phyloP scores from a whole-genome alignment of 1,140 invertebrate genomes.

The Atta texana region DNA sequence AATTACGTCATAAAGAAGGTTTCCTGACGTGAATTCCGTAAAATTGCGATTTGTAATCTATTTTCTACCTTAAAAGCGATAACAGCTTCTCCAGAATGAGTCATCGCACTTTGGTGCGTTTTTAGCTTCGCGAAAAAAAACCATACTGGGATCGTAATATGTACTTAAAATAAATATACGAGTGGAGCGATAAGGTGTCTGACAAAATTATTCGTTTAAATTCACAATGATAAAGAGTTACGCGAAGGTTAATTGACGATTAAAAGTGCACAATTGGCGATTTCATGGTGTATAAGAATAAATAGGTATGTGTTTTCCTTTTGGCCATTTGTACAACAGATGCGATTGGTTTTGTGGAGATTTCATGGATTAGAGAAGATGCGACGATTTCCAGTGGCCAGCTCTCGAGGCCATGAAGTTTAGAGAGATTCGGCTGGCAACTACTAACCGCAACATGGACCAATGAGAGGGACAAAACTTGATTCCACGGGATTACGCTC shows the following conservation, averaged over 20 bases:
- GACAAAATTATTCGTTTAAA: not conserved
- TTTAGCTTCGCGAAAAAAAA: constrained; percentile 11
- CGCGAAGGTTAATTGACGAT: not conserved
- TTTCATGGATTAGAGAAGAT: constrained; percentile 2
- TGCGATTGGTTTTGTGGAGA: constrained; percentile 4
- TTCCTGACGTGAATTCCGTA: not conserved
- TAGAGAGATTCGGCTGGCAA: constrained; percentile 11
- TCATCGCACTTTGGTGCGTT: constrained; percentile 13
- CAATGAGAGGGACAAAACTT: constrained; percentile 53
- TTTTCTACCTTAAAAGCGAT: constrained; percentile 17
- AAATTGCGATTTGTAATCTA: not conserved
- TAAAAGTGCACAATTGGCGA: not conserved
- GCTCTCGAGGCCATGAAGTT: constrained; percentile 32
- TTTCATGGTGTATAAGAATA: not conserved
- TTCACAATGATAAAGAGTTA: not conserved
- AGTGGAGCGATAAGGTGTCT: not conserved
- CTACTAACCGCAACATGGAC: constrained; percentile 39
- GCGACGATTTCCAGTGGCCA: not conserved
- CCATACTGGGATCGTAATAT: constrained; percentile 34
- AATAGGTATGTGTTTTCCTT: not conserved
- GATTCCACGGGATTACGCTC: constrained; percentile 55
- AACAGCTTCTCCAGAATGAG: not conserved
- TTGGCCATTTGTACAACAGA: not conserved
- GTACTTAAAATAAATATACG: constrained; percentile 16
- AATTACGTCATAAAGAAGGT: constrained; percentile 3